Conservation (phyloP, 2,888 invertebrate genomes). For the Pristionchus fissidentatus region DNA sequence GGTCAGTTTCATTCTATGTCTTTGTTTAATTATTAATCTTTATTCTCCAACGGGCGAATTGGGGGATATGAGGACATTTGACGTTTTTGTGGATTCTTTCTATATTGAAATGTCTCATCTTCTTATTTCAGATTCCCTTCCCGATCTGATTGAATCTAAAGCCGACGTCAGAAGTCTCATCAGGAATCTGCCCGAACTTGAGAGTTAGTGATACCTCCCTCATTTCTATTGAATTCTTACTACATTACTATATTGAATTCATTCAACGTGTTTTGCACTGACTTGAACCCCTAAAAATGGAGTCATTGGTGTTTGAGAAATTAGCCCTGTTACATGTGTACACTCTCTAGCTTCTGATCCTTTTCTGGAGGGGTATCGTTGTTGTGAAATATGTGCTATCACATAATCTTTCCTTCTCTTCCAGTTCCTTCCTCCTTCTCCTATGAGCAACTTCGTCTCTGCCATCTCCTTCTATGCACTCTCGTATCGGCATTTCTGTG, state of each 20-base stretch:
- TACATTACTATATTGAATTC: background rate
- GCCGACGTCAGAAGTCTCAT: background rate
- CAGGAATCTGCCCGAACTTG: conserved; percentile 7
- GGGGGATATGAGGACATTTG: background rate
- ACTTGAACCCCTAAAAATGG: no score
- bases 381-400: background rate
- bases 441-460: conserved; percentile 50
- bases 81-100: background rate
- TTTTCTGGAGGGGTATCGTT: no score
- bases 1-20: background rate
- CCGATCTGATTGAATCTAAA: background rate
- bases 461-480: conserved; percentile 50
- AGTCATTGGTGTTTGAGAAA: no score
- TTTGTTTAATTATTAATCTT: background rate
- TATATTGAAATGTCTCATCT: background rate
- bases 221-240: no score
- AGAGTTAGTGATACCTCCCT: no score
- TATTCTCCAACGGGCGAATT: background rate
- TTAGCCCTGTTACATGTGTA: no score
- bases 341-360: no score
- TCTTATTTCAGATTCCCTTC: conserved; percentile 5
- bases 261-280: background rate
- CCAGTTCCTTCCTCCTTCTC: conserved; percentile 12
- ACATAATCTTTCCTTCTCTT: background rate
- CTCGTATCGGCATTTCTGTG: conserved; percentile 50